Base-by-base conservation (phyloP, 2,797 vertebrate species). In the Protosalanx chinensis region DNA sequence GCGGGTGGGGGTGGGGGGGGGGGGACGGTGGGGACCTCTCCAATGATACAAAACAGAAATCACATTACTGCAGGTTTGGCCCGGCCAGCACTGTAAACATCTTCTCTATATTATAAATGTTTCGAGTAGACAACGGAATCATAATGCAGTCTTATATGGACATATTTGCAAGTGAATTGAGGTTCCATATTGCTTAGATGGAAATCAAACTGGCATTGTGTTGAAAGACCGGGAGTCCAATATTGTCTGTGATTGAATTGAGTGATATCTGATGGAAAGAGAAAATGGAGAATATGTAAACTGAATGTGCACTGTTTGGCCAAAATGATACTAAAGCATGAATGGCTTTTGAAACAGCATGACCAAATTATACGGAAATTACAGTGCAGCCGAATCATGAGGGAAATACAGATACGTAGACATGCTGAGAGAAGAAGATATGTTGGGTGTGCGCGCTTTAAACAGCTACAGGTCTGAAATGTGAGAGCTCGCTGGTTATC, bases 91-190 rank as follows among this genome's bases (percentile, higher is more conserved):
- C 75, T 75, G 72, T 82, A 78, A 84, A 80, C 85, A 78, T 68
- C 15, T 37, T 77, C 79, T 79, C 81, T 85, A 85, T 87, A 87
- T 89, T 87, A 86, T 83, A 88, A 84, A 85, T 85, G 84, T 86
- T 90, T 91, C 88, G 86, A 84, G 81, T 86, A 53, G 68, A 79
- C 89, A 90, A 88, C 88, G 89, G 86, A 88, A 79, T 82, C 83
- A 85, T 89, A 88, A 89, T 86, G 82, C 41, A 7, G 78, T 73
- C 83, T 87, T 86, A 86, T 80, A 85, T 85, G 82, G 81, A 78
- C 76, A 18, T 84, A 86, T 90, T 91, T 90, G 87, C 89, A 88
- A 88, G 88, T 87, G 88, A 91, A 90, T 89, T 88, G 85, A 81
- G 32, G 67, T 79, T 84, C 75, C 80, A 82, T 84, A 88, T 87